Conservation (phyloP, 2,113 vertebrate genomes). For the Periophthalmodon schlosseri region DNA sequence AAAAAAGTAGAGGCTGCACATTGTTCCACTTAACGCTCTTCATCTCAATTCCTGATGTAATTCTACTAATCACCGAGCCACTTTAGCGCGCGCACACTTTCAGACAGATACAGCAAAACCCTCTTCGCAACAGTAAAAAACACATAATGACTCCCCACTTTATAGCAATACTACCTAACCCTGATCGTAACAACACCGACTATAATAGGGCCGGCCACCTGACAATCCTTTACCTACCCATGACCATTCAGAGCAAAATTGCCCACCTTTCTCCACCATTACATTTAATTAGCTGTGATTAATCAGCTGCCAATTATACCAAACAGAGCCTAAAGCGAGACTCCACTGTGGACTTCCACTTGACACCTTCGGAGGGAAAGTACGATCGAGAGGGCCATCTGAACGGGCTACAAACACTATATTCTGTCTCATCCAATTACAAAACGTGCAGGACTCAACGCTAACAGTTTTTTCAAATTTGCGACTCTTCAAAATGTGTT, state of each 20-base stretch:
- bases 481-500: not conserved
- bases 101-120: constrained; percentile 18
- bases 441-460: constrained; percentile 26
- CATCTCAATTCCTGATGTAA: constrained; percentile 66
- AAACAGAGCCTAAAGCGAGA: constrained; percentile 75
- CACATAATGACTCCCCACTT: constrained; percentile 65
- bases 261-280: constrained; percentile 78
- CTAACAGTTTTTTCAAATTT: not conserved
- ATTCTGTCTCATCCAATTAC: not conserved
- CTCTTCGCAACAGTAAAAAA: constrained; percentile 59
- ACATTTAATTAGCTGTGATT: constrained; percentile 83
- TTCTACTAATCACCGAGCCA: constrained; percentile 67
- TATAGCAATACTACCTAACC: constrained; percentile 73
- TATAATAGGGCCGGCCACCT: constrained; percentile 64
- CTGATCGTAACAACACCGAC: constrained; percentile 62
- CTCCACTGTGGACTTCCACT: constrained; percentile 68
- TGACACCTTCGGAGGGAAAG: constrained; percentile 53
- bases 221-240: constrained; percentile 68
- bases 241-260: constrained; percentile 75
- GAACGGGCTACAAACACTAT: constrained; percentile 17
- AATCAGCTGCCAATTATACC: constrained; percentile 82
- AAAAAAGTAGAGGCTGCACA: not conserved
- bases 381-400: constrained; percentile 36
- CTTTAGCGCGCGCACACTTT: constrained; percentile 32
- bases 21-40: constrained; percentile 63